Conservation (phyloP, 2,888 invertebrate species). For the Archips crataeganus region DNA sequence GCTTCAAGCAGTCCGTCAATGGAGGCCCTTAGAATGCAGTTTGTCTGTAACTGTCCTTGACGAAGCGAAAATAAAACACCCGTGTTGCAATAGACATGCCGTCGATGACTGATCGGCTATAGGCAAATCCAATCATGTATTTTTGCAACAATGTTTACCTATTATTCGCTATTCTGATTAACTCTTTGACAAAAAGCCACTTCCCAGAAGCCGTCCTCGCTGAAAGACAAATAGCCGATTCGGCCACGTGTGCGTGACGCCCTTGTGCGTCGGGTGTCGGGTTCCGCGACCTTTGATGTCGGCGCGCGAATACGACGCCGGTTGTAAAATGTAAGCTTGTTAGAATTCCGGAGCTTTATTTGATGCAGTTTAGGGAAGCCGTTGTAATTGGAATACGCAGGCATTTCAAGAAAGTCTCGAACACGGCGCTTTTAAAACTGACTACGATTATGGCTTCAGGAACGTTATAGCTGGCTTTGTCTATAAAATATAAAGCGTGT, state of each 20-base stretch:
- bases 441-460: no score
- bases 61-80: no score
- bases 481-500: no score
- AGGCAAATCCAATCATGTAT: no score
- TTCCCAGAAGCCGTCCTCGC: slow-evolving; percentile 24
- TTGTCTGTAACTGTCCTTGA: no score
- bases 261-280: slow-evolving; percentile 47
- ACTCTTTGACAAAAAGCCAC: slow-evolving; percentile 16
- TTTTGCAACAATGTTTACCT: not conserved
- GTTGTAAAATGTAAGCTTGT: slow-evolving; percentile 38
- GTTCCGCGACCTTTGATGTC: slow-evolving; percentile 57
- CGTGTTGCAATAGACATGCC: no score
- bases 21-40: no score
- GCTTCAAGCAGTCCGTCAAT: no score
- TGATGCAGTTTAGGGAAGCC: slow-evolving; percentile 15
- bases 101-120: no score
- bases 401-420: not conserved
- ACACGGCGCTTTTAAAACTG: no score
- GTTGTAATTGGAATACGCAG: slow-evolving; percentile 16
- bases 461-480: no score
- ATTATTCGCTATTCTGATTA: slow-evolving; percentile 9
- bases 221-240: slow-evolving; percentile 11
- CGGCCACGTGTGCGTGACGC: slow-evolving; percentile 46
- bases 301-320: slow-evolving; percentile 41
- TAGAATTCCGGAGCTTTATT: slow-evolving; percentile 36